These are phyloP conservation scores for Nomada ferruginata DNA, from an alignment of 2,888 invertebrate genomes.

Conservation along the genomic window DNA sequence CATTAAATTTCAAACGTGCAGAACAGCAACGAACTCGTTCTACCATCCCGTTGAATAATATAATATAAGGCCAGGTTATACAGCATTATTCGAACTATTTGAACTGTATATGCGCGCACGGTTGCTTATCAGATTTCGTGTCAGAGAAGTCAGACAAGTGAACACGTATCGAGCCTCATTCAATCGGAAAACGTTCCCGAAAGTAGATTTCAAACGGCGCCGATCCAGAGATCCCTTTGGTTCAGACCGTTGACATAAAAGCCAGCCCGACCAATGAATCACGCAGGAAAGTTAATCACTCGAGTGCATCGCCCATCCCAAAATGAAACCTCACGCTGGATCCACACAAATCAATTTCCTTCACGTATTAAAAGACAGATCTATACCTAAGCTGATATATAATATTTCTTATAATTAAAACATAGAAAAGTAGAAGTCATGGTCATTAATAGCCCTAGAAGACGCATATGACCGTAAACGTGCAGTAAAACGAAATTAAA, in stretches of 20 bases:
- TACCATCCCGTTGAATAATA: not conserved
- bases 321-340: not conserved
- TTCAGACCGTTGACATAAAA: not conserved
- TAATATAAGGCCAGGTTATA: too few species aligned
- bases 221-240: slow-evolving; percentile 4
- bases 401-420: too few species aligned
- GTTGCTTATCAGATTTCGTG: slow-evolving; percentile 8
- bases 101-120: not conserved
- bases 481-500: too few species aligned
- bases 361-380: too few species aligned
- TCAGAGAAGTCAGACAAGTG: not conserved
- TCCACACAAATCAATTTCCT: too few species aligned
- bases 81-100: not conserved
- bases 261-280: too few species aligned
- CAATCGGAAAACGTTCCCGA: slow-evolving; percentile 13
- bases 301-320: not conserved
- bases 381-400: too few species aligned
- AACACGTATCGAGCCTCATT: not conserved
- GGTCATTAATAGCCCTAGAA: too few species aligned
- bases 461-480: too few species aligned
- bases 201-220: slow-evolving; percentile 1
- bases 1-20: not conserved
- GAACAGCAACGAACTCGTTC: not conserved
- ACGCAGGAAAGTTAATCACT: not conserved
- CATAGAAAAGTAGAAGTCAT: too few species aligned